These are phyloP conservation scores for Mesorhabditis spiculigera DNA, from an alignment of 2,888 invertebrate genomes.

Conservation along the genomic window DNA sequence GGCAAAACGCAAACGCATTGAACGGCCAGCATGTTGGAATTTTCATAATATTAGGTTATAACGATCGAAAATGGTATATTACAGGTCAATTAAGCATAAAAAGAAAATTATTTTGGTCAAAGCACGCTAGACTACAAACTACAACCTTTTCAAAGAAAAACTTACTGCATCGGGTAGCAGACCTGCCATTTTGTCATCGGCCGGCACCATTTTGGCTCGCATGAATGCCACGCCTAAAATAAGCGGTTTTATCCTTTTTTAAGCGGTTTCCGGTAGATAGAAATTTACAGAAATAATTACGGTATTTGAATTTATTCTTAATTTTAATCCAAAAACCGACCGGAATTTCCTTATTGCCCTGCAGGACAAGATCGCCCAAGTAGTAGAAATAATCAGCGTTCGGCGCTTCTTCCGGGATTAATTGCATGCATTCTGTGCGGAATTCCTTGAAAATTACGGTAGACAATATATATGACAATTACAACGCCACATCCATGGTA, in stretches of 20 bases:
- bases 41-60: no score
- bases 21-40: no score
- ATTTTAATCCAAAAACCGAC: neutral
- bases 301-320: no score
- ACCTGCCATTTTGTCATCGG: neutral
- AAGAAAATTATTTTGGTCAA: no score
- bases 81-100: no score
- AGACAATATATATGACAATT: no score
- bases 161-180: neutral
- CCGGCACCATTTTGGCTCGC: neutral
- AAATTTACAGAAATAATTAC: no score
- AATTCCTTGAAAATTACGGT: neutral
- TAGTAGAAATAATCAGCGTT: neutral
- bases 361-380: neutral
- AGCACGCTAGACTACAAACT: no score
- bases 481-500: slow-evolving; percentile 2
- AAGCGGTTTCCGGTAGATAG: slow-evolving; percentile 3
- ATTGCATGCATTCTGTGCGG: neutral
- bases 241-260: no score
- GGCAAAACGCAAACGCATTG: no score
- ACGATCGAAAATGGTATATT: no score
- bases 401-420: neutral
- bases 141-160: neutral
- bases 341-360: neutral
- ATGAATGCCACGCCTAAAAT: neutral